These are phyloP conservation scores for Drosophila obscura DNA, from an alignment of 1,140 invertebrate genomes.

Conservation along the genomic window DNA sequence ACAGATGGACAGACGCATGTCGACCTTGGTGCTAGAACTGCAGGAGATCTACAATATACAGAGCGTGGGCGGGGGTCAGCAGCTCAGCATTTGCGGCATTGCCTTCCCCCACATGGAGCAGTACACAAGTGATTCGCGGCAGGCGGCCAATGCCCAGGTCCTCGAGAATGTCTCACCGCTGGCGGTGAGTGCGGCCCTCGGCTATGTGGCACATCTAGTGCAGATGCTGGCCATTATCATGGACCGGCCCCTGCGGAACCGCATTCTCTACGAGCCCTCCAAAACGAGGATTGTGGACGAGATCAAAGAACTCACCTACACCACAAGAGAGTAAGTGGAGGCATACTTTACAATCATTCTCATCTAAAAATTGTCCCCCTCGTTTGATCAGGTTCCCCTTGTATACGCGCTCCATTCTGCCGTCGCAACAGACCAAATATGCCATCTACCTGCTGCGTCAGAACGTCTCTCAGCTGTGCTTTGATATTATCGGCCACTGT, in stretches of 20 bases:
- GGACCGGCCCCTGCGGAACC: constrained; percentile 91
- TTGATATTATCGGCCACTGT: constrained; percentile 88
- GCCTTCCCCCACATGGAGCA: constrained; percentile 90
- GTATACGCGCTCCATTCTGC: constrained; percentile 87
- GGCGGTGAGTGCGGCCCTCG: constrained; percentile 90
- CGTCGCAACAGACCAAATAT: constrained; percentile 90
- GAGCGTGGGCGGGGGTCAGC: constrained; percentile 30
- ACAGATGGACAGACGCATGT: constrained; percentile 71
- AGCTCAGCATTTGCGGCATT: constrained; percentile 89
- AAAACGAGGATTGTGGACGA: constrained; percentile 91
- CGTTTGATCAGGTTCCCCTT: constrained; percentile 89
- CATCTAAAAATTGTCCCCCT: neutral
- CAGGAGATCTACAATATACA: constrained; percentile 85
- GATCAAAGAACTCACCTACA: constrained; percentile 89
- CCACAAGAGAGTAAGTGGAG: constrained; percentile 89
- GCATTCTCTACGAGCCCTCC: constrained; percentile 90
- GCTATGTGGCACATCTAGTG: constrained; percentile 91
- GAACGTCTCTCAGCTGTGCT: constrained; percentile 93
- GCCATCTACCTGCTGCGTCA: constrained; percentile 94
- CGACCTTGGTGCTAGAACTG: constrained; percentile 83
- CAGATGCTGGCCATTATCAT: constrained; percentile 92
- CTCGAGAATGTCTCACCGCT: constrained; percentile 85
- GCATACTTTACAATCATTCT: neutral
- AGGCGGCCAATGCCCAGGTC: constrained; percentile 55
- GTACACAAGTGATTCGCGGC: constrained; percentile 58